Percentiles rank a stretch among this genome's conserved stretches.
phyloP scores from a whole-genome alignment of 2,797 vertebrate genomes.

The Chloroceryle inda region DNA sequence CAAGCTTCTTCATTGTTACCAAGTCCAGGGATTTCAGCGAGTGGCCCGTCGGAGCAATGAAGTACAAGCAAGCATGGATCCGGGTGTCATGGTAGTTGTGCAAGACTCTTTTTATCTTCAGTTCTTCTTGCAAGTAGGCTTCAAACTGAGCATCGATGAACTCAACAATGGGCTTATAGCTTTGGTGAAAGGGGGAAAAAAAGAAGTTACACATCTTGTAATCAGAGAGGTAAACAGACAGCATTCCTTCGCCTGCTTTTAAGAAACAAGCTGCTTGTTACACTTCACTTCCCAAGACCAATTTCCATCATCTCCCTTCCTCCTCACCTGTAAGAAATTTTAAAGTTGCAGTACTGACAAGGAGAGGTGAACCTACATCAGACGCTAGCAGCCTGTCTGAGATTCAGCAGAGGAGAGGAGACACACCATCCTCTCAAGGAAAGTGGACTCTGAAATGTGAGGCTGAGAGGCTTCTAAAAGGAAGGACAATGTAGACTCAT shows the following conservation, averaged over 20 bases:
- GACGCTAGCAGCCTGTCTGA: neutral
- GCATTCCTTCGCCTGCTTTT: neutral
- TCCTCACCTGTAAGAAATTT: neutral
- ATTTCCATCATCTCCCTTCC: neutral
- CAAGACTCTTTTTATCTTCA: constrained; percentile 96
- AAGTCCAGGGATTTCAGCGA: constrained; percentile 96
- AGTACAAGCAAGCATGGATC: constrained; percentile 96
- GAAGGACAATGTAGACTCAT: neutral
- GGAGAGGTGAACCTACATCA: neutral
- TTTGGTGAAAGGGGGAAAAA: constrained; percentile 52
- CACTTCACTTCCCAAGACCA: neutral
- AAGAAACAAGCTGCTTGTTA: neutral
- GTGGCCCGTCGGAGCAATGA: constrained; percentile 97
- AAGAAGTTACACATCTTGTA: neutral
- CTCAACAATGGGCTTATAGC: constrained; percentile 97
- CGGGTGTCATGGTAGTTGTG: constrained; percentile 97
- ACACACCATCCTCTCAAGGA: neutral
- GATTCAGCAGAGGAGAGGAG: neutral
- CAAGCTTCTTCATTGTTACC: constrained; percentile 99
- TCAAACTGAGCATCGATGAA: constrained; percentile 98
- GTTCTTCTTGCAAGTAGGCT: constrained; percentile 96
- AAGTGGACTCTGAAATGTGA: neutral
- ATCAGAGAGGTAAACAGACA: neutral
- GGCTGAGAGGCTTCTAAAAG: neutral
- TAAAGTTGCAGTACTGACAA: neutral